Percentiles rank a stretch among this genome's conserved stretches.
These are phyloP conservation scores for Drosophila quadrilineata DNA, from an alignment of 1,140 invertebrate species.

Conservation along the genomic window DNA sequence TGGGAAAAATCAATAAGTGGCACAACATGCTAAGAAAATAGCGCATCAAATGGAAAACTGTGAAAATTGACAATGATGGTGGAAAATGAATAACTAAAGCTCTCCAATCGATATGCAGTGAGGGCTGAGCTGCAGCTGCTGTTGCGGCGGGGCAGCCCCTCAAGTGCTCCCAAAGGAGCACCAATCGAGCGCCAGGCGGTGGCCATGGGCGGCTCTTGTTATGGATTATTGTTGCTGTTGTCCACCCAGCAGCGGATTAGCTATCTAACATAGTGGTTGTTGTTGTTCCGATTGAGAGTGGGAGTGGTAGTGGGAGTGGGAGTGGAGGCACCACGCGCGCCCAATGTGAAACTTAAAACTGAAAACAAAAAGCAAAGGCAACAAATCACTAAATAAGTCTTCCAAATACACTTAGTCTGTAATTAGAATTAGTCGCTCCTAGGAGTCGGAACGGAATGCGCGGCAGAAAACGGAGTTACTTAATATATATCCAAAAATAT, in stretches of 20 bases:
- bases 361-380: no score
- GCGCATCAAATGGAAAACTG: constrained; percentile 14
- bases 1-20: constrained; percentile 63
- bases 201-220: constrained; percentile 3
- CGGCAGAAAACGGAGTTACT: constrained; percentile 39
- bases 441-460: constrained; percentile 31
- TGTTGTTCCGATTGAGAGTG: no score
- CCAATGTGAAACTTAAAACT: constrained; percentile 32
- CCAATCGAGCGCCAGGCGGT: constrained; percentile 9
- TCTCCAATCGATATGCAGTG: constrained; percentile 27
- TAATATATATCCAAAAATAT: background rate
- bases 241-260: constrained; percentile 53
- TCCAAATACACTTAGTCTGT: constrained; percentile 64
- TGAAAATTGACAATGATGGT: constrained; percentile 23
- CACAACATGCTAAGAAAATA: constrained; percentile 7
- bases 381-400: constrained; percentile 81
- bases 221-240: constrained; percentile 24
- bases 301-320: no score
- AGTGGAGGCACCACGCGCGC: constrained; percentile 38
- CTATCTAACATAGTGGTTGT: constrained; percentile 55
- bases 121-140: no score
- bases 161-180: constrained; percentile 37
- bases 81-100: constrained; percentile 14
- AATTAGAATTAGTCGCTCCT: constrained; percentile 38
- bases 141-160: constrained; percentile 44